These are phyloP conservation scores for Boloria selene DNA, from an alignment of 2,888 invertebrate genomes.

Conservation along the genomic window DNA sequence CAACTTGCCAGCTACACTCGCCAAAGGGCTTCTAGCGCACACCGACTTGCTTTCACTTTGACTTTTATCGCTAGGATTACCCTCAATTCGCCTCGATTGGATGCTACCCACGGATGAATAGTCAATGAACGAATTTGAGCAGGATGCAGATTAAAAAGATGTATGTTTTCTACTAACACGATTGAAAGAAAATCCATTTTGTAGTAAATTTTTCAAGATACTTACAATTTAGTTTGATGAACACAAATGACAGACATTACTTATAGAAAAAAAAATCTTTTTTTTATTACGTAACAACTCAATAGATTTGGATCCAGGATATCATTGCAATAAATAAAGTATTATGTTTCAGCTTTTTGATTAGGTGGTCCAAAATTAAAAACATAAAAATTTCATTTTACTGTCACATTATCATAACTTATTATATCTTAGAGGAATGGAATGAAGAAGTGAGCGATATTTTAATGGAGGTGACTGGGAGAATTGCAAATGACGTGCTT, in stretches of 20 bases:
- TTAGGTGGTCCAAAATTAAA: slow-evolving; percentile 42
- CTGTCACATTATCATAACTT: slow-evolving; percentile 51
- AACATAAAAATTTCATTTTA: slow-evolving; percentile 58
- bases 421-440: slow-evolving; percentile 50
- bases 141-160: slow-evolving; percentile 48
- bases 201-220: not conserved
- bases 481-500: slow-evolving; percentile 73
- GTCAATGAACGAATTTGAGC: slow-evolving; percentile 66
- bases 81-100: slow-evolving; percentile 60
- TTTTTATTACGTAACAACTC: too few relatives aligned
- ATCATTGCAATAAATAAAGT: too few relatives aligned
- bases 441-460: slow-evolving; percentile 53
- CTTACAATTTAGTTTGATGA: too few relatives aligned
- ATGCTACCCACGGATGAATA: slow-evolving; percentile 67
- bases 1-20: slow-evolving; percentile 45
- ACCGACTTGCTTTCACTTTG: slow-evolving; percentile 70
- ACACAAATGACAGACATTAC: too few relatives aligned
- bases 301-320: too few relatives aligned
- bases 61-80: slow-evolving; percentile 67
- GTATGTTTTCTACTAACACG: slow-evolving; percentile 45
- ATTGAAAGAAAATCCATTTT: slow-evolving; percentile 32
- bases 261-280: too few relatives aligned
- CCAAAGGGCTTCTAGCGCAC: slow-evolving; percentile 73
- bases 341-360: too few relatives aligned
- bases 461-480: slow-evolving; percentile 52